These are phyloP conservation scores for Trachelipus rathkii DNA, from an alignment of 1,140 invertebrate species.

Conservation along the genomic window DNA sequence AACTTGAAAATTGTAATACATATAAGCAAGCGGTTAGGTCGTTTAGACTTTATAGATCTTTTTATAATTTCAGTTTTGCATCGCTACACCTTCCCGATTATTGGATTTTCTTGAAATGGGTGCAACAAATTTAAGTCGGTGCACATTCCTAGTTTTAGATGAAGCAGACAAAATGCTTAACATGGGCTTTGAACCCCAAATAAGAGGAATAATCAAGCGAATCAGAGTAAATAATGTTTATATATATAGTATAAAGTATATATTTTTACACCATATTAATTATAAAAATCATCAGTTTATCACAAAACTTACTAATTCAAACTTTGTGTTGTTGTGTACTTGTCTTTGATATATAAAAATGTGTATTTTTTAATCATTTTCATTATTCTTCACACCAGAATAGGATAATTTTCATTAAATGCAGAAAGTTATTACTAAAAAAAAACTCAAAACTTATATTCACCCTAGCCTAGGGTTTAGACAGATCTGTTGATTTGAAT, in stretches of 20 bases:
- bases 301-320: neutral
- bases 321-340: neutral
- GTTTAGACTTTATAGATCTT: no score
- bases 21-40: no score
- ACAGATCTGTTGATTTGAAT: no score
- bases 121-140: constrained; percentile 77
- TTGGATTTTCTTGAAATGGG: constrained; percentile 90
- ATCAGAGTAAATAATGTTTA: constrained; percentile 63
- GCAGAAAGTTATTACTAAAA: no score
- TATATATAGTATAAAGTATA: neutral
- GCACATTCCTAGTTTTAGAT: constrained; percentile 92
- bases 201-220: constrained; percentile 92
- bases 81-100: constrained; percentile 90
- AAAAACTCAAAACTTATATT: no score
- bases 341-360: neutral
- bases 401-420: neutral
- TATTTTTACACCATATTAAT: neutral
- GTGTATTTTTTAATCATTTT: neutral
- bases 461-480: no score
- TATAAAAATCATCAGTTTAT: neutral
- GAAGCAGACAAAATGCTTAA: constrained; percentile 99
- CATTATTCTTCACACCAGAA: neutral
- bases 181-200: constrained; percentile 99
- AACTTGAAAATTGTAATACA: no score
- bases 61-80: constrained; percentile 64